Conservation (phyloP, 2,113 vertebrate genomes). For the Xerus inauris region DNA sequence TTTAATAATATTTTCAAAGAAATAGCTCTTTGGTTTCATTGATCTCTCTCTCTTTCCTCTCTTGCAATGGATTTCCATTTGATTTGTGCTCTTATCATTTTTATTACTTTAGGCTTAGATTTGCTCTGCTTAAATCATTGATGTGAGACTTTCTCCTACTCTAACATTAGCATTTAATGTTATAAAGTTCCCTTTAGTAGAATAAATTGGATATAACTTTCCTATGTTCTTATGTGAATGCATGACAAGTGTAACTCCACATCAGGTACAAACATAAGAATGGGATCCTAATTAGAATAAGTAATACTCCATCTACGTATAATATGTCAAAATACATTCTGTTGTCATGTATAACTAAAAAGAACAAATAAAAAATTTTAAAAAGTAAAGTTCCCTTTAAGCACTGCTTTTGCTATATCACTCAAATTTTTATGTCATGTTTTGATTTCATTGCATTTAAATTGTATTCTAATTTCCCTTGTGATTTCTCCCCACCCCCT, state of each 20-base stretch:
- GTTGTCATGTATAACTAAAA: too few relatives aligned
- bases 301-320: too few relatives aligned
- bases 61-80: not conserved
- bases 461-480: not conserved
- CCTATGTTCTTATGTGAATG: too few relatives aligned
- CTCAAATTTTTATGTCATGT: not conserved
- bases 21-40: not conserved
- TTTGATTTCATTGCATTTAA: not conserved
- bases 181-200: not conserved
- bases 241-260: too few relatives aligned
- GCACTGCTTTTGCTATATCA: not conserved
- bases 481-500: not conserved
- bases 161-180: not conserved
- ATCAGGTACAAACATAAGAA: too few relatives aligned
- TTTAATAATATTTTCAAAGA: not conserved
- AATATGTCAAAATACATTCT: too few relatives aligned
- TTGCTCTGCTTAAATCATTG: not conserved
- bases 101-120: not conserved
- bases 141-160: not conserved
- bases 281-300: too few relatives aligned
- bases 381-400: not conserved
- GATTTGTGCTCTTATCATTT: not conserved
- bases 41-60: not conserved
- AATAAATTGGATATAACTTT: too few relatives aligned
- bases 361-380: too few relatives aligned